Percentiles rank a stretch among this genome's conserved stretches.
phyloP scores from a whole-genome alignment of 2,888 invertebrate genomes.

The Monopis laevigella region DNA sequence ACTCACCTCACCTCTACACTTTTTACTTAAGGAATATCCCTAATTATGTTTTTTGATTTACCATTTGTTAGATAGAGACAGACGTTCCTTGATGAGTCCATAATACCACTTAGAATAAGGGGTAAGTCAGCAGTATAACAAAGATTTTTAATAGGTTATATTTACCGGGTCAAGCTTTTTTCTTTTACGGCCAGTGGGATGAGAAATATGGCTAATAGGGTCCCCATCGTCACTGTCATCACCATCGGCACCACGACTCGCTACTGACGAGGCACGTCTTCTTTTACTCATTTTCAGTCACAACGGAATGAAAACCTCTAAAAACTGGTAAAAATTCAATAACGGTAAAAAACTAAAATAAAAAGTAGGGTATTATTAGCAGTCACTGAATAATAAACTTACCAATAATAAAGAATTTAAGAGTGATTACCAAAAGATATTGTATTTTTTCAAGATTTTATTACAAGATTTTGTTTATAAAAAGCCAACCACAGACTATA shows the following conservation, averaged over 20 bases:
- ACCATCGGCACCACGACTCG: conserved; percentile 73
- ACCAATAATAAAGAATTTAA: not conserved
- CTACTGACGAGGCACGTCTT: conserved; percentile 84
- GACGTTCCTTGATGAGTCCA: too few species aligned
- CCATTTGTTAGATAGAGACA: too few species aligned
- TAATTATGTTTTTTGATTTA: too few species aligned
- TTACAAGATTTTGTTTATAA: too few species aligned
- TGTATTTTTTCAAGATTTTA: too few species aligned
- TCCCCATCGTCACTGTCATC: conserved; percentile 76
- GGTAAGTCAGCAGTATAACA: too few species aligned
- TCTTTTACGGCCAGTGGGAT: conserved; percentile 65
- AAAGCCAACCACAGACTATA: too few species aligned
- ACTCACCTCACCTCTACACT: too few species aligned
- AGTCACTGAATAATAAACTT: not conserved
- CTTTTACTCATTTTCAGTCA: conserved; percentile 74
- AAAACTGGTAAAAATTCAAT: conserved; percentile 8
- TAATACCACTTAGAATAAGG: too few species aligned
- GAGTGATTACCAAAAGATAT: too few species aligned
- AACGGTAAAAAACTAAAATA: not conserved
- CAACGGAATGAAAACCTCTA: not conserved
- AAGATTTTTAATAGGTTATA: too few species aligned
- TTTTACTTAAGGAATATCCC: too few species aligned
- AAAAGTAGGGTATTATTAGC: not conserved
- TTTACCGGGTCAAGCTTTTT: conserved; percentile 80
- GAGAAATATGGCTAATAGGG: conserved; percentile 55